These are phyloP conservation scores for Melanerpes formicivorus DNA, from an alignment of 2,113 vertebrate genomes.

Conservation along the genomic window DNA sequence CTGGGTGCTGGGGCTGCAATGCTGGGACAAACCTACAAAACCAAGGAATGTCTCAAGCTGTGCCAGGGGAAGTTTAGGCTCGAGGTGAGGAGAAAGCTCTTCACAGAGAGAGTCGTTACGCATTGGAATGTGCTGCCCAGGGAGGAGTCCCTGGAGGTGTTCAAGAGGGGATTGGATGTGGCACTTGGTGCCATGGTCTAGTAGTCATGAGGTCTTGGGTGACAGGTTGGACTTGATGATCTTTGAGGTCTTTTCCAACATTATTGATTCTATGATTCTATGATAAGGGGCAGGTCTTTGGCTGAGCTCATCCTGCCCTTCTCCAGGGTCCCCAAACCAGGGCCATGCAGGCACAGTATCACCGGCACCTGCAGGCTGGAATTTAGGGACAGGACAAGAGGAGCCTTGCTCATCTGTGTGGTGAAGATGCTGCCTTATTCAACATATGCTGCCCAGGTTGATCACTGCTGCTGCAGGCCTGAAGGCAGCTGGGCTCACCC, in stretches of 20 bases:
- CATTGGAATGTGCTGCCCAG: too few relatives aligned
- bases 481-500: background rate
- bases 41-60: background rate
- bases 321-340: background rate
- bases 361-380: background rate
- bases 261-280: too few relatives aligned
- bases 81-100: too few relatives aligned
- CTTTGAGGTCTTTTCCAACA: too few relatives aligned
- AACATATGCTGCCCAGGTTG: background rate
- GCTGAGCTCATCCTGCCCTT: background rate
- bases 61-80: too few relatives aligned
- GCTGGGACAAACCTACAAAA: background rate
- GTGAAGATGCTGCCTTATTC: background rate
- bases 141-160: too few relatives aligned
- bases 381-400: background rate
- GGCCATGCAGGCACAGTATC: rapidly evolving
- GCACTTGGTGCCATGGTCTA: too few relatives aligned
- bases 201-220: too few relatives aligned
- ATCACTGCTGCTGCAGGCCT: background rate
- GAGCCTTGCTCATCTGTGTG: rapidly evolving
- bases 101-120: too few relatives aligned
- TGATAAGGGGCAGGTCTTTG: background rate
- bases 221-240: too few relatives aligned
- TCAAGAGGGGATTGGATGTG: too few relatives aligned
- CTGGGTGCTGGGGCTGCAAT: background rate